These are phyloP conservation scores for Busseola fusca DNA, from an alignment of 2,888 invertebrate species.

Conservation along the genomic window DNA sequence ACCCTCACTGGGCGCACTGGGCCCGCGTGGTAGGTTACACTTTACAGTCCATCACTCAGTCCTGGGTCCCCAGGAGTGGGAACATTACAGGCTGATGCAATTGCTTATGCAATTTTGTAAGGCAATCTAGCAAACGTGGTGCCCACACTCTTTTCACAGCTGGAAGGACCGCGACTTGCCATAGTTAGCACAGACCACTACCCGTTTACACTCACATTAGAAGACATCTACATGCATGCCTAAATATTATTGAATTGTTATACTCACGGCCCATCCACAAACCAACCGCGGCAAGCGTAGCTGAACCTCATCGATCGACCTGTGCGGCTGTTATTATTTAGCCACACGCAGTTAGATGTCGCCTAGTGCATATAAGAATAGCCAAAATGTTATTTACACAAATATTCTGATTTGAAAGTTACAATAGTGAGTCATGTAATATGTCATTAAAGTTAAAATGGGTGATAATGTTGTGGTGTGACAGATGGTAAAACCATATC, in stretches of 20 bases:
- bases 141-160: background rate
- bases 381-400: background rate
- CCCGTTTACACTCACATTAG: background rate
- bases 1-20: background rate
- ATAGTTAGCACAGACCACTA: background rate
- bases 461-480: background rate
- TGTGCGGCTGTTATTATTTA: no score
- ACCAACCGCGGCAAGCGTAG: no score
- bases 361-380: background rate
- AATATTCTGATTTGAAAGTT: background rate
- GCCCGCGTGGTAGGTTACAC: background rate
- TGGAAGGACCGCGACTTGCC: background rate
- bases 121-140: background rate
- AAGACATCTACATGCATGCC: background rate
- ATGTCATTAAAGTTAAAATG: conserved; percentile 3
- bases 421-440: background rate
- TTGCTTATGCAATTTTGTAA: background rate
- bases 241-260: background rate
- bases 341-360: no score
- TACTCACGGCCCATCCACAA: background rate
- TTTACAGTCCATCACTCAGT: background rate
- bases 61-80: background rate
- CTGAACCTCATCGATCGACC: no score
- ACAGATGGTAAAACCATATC: conserved; percentile 5
- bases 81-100: background rate